Percentiles rank a stretch among this genome's conserved stretches.
Conservation (phyloP, 2,113 vertebrate species). For the Eupsittula cactorum region DNA sequence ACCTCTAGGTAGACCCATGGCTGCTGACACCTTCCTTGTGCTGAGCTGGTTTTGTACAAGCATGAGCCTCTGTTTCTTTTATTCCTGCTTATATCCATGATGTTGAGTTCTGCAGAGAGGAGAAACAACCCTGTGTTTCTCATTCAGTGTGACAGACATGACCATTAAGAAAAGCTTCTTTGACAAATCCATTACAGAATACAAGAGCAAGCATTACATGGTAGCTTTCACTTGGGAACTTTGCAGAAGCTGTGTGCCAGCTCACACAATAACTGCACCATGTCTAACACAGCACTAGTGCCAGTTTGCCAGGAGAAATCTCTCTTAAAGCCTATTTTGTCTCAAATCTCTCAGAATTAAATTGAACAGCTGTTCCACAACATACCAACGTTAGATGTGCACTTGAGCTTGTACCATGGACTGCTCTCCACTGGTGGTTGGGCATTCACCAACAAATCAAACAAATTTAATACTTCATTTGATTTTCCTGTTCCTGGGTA, state of each 20-base stretch:
- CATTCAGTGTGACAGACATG: neutral
- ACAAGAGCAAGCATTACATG: neutral
- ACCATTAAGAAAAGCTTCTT: neutral
- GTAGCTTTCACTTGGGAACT: neutral
- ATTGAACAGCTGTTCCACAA: neutral
- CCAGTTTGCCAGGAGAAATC: neutral
- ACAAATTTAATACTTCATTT: neutral
- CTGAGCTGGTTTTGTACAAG: neutral
- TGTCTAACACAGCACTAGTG: neutral
- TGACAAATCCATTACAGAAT: neutral
- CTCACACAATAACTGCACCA: neutral
- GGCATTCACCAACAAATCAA: constrained; percentile 33
- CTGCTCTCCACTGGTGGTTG: constrained; percentile 6
- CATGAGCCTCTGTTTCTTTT: neutral
- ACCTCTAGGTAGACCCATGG: neutral
- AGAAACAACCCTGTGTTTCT: neutral
- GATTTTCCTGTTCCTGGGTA: neutral
- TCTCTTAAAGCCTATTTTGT: neutral
- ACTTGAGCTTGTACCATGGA: neutral
- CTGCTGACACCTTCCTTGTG: neutral
- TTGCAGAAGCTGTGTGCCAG: neutral
- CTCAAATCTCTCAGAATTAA: neutral
- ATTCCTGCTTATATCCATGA: neutral
- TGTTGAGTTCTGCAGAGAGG: neutral
- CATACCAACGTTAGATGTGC: neutral